Percentiles rank a stretch among this genome's conserved stretches.
phyloP scores from a whole-genome alignment of 2,797 vertebrate species.

The Peromyscus eremicus region DNA sequence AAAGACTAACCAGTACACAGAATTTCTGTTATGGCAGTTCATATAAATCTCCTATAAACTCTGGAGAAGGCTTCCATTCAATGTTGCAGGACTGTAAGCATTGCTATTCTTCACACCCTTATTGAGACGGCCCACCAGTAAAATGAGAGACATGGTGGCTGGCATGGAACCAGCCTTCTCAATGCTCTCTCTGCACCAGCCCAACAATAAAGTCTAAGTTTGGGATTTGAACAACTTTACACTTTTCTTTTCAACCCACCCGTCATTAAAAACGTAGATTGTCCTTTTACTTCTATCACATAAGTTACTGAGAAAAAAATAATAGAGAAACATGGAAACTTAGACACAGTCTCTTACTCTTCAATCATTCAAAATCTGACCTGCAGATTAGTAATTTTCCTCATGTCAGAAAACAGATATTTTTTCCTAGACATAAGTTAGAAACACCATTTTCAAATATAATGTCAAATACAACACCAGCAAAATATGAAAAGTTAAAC shows the following conservation, averaged over 20 bases:
- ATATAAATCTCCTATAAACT: too few relatives aligned
- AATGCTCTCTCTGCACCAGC: too few relatives aligned
- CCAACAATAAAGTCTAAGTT: background rate
- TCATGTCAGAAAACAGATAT: background rate
- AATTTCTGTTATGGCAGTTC: too few relatives aligned
- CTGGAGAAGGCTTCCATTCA: too few relatives aligned
- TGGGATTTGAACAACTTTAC: background rate
- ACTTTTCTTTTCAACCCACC: background rate
- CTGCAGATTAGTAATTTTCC: background rate
- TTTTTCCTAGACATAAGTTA: background rate
- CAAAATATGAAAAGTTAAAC: background rate
- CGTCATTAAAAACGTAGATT: background rate
- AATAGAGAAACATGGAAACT: background rate
- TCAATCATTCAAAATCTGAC: background rate
- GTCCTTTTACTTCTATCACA: too few relatives aligned
- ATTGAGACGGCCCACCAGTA: too few relatives aligned
- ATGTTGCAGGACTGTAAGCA: background rate
- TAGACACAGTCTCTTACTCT: background rate
- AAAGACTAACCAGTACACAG: too few relatives aligned
- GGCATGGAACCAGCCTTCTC: too few relatives aligned
- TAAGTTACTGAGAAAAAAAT: background rate
- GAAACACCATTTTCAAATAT: background rate
- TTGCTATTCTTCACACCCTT: background rate
- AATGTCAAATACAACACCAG: background rate
- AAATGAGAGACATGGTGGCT: background rate